Evolutionary conservation across 2,888 invertebrate genomes (phyloP).

Genomic region (Sphinx pinastri): DNA sequence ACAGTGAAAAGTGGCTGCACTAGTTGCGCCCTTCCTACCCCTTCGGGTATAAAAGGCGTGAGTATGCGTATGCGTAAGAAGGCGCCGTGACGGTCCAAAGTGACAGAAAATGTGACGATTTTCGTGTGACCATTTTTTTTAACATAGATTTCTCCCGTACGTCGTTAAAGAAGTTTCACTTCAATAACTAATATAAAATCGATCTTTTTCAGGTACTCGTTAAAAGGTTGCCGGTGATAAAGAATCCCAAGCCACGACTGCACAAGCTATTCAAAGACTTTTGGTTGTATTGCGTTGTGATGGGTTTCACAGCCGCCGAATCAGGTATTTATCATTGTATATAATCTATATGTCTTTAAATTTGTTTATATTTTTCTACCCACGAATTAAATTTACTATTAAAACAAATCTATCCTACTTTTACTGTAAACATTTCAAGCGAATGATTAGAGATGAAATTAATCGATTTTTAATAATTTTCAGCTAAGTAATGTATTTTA

Average conservation of each 20-base stretch:
- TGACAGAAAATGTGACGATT: too few relatives aligned
- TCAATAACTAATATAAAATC: not conserved
- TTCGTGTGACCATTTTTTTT: too few relatives aligned
- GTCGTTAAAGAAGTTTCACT: too few relatives aligned
- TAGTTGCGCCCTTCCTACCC: too few relatives aligned
- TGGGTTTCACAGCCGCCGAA: slow-evolving; percentile 97
- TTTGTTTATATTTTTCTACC: slow-evolving; percentile 34
- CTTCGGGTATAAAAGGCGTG: too few relatives aligned
- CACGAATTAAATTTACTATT: slow-evolving; percentile 39
- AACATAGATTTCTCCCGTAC: too few relatives aligned
- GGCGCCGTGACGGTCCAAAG: too few relatives aligned
- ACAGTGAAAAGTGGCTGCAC: too few relatives aligned
- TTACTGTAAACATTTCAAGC: slow-evolving; percentile 9
- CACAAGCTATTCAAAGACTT: slow-evolving; percentile 99
- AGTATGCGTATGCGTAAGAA: too few relatives aligned
- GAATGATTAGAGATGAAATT: not conserved
- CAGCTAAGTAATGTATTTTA: too few relatives aligned
- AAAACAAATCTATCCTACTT: not conserved
- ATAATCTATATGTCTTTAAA: not conserved
- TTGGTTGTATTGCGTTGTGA: slow-evolving; percentile 99
- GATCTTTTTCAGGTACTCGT: slow-evolving; percentile 85
- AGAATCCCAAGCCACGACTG: slow-evolving; percentile 94
- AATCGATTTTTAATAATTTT: not conserved
- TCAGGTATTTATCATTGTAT: slow-evolving; percentile 75
- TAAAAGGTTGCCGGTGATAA: slow-evolving; percentile 94